Base-by-base conservation (phyloP, 2,797 vertebrate genomes). In the Gastrophryne carolinensis region DNA sequence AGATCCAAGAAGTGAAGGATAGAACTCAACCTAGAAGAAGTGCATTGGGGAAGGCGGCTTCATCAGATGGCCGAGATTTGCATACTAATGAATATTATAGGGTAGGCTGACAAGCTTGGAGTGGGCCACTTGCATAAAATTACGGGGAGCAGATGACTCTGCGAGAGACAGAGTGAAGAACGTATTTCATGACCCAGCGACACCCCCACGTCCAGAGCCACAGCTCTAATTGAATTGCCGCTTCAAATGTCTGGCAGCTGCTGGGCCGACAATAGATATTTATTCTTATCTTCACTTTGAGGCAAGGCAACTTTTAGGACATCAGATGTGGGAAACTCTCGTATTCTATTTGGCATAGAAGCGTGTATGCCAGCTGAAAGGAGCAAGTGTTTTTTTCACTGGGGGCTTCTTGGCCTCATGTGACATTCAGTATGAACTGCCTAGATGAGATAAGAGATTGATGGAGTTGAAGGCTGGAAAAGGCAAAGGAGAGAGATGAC, bases 51-150 rank as follows among this genome's bases (percentile, higher is more conserved):
- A 30, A 9, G 44, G 63, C 44, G 67, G 76, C 75, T 79, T 81
- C n/a, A 68, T 80, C 35, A 75, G 80, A 70, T 71, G 72, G 73
- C 71, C 63, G 50, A 76, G 81, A 78, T 80, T 76, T 81, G 81
- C 79, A 84, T 80, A 70, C 63, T 79, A 83, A 84, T 79, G 78
- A 82, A 83, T 80, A 83, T 74, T 56, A 67, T 52, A 3, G 35
- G 73, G 30, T 53, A 44, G 24, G 24, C 24, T 21, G 35, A 32
- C 41, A 49, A 69, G 21, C 30, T 23, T 26, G 49, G 15, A 24
- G 23, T 56, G 53, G 47, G 41, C 57, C 65, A 76, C 69, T 53
- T 47, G 56, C 41, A 63, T 34, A 70, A 79, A 81, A 80, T 54
- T 39, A 23, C 13, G 26, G 79, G 24, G 30, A 24, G 27, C 66